Conservation (phyloP, 2,888 invertebrate genomes). For the Fragum whitleyi region DNA sequence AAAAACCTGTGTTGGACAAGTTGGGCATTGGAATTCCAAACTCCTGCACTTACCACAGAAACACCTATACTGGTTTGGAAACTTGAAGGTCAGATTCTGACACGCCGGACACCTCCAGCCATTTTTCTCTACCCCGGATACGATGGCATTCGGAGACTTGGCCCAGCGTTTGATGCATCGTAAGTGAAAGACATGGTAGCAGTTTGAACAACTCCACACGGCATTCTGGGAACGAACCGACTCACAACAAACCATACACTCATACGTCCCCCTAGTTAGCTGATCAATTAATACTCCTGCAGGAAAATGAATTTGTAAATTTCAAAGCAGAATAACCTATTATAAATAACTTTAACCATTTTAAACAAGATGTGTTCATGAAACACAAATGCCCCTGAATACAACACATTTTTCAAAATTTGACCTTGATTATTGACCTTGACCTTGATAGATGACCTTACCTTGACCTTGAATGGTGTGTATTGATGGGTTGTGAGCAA, state of each 20-base stretch:
- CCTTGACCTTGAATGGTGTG: no score
- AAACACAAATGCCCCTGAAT: no score
- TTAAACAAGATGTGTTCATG: no score
- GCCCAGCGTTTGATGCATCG: slow-evolving; percentile 97
- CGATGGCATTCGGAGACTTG: slow-evolving; percentile 75
- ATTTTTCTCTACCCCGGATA: slow-evolving; percentile 82
- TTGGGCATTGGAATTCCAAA: no score
- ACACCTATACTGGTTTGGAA: slow-evolving; percentile 94
- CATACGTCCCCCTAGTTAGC: slow-evolving; percentile 92
- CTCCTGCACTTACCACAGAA: slow-evolving; percentile 93
- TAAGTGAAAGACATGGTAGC: slow-evolving; percentile 96
- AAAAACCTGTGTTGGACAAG: no score
- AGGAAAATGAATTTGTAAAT: slow-evolving; percentile 21
- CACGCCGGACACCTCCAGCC: slow-evolving; percentile 99
- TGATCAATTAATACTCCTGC: slow-evolving; percentile 90
- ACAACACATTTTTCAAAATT: no score
- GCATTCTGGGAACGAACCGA: slow-evolving; percentile 91
- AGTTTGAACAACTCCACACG: slow-evolving; percentile 96
- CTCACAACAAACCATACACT: slow-evolving; percentile 98
- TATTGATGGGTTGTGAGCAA: no score
- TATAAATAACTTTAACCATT: no score
- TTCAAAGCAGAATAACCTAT: no score
- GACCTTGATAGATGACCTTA: no score
- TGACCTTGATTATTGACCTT: no score
- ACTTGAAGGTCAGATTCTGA: slow-evolving; percentile 90